A percentile compares a stretch with the other conserved stretches of the same genome.
Evolutionary conservation across 2,888 invertebrate genomes (phyloP).

Genomic region (Achlya flavicornis): DNA sequence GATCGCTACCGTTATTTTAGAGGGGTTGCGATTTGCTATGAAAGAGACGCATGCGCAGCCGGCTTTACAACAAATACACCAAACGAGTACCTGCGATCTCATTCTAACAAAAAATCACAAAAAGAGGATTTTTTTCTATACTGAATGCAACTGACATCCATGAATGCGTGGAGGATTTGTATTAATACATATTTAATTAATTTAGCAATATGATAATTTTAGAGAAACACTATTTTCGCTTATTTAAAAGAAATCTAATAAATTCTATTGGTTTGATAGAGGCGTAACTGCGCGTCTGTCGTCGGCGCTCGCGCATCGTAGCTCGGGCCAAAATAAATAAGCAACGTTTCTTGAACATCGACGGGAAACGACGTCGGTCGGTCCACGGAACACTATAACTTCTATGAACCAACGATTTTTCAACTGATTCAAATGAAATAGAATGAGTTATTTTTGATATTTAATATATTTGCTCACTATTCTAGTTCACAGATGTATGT

Average conservation of each 20-base stretch:
- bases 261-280: conserved; percentile 59
- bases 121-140: conserved; percentile 19
- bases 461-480: not conserved
- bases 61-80: conserved; percentile 38
- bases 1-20: conserved; percentile 57
- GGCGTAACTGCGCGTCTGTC: conserved; percentile 72
- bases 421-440: not conserved
- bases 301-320: conserved; percentile 71
- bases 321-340: conserved; percentile 78
- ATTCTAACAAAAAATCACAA: conserved; percentile 23
- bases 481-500: not conserved
- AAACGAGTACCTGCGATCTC: conserved; percentile 38
- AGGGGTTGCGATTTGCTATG: conserved; percentile 61
- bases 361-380: conserved; percentile 40
- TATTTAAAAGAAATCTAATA: conserved; percentile 57
- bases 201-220: conserved; percentile 17
- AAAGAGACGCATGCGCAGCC: conserved; percentile 55
- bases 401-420: conserved; percentile 6
- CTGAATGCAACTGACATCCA: conserved; percentile 19
- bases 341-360: conserved; percentile 50
- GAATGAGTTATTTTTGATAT: not conserved
- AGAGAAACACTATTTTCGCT: conserved; percentile 36
- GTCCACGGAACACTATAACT: conserved; percentile 24
- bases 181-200: not conserved
- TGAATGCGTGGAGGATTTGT: not conserved